These are phyloP conservation scores for Machaerirhynchus nigripectus DNA, from an alignment of 2,113 vertebrate species.

Conservation along the genomic window DNA sequence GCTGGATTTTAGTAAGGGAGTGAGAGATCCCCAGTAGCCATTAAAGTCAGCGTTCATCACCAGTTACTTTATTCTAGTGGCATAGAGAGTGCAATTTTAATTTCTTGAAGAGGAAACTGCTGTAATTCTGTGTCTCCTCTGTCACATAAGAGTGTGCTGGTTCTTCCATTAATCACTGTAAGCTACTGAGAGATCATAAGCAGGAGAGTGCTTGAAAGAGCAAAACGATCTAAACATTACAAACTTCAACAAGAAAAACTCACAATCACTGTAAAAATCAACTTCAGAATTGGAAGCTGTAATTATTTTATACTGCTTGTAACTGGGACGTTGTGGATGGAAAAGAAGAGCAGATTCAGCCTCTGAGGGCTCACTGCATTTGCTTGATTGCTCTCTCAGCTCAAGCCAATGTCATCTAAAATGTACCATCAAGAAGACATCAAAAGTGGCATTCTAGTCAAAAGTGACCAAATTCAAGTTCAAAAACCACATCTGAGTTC, in stretches of 20 bases:
- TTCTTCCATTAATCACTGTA: background rate
- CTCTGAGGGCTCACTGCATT: background rate
- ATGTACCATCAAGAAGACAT: background rate
- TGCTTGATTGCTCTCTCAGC: background rate
- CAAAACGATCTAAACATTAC: background rate
- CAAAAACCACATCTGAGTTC: background rate
- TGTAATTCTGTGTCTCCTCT: background rate
- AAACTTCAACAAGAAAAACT: background rate
- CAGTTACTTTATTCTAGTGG: slow-evolving; percentile 29
- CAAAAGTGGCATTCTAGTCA: background rate
- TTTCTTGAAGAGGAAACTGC: slow-evolving; percentile 39
- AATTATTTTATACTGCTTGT: background rate
- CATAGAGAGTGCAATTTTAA: slow-evolving; percentile 40
- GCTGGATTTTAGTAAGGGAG: background rate
- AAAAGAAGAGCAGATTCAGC: background rate
- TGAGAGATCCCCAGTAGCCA: background rate
- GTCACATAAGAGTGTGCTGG: background rate
- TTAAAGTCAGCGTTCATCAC: slow-evolving; percentile 30
- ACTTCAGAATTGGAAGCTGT: background rate
- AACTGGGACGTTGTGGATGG: background rate
- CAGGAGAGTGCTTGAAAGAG: background rate
- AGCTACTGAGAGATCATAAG: background rate
- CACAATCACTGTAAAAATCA: background rate
- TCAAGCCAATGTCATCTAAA: background rate
- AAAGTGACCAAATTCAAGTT: background rate